Percentiles rank a stretch among this genome's conserved stretches.
These are phyloP conservation scores for Alexandromys fortis DNA, from an alignment of 2,113 vertebrate species.

Conservation along the genomic window DNA sequence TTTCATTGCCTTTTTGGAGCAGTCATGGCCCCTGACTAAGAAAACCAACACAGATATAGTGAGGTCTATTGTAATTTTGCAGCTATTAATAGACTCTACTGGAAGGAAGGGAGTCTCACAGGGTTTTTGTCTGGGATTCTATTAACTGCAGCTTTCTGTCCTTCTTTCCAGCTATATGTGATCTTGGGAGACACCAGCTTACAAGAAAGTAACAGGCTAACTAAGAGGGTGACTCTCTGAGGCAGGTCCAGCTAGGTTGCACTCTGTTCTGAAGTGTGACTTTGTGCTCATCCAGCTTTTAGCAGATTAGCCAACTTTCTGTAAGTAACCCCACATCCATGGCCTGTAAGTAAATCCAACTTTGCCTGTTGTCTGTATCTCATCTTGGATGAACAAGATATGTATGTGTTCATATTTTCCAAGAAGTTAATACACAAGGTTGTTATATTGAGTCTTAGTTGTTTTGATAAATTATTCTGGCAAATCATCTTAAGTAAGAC, in stretches of 20 bases:
- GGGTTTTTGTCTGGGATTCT: background rate
- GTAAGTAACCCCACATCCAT: background rate
- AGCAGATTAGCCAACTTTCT: background rate
- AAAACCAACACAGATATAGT: background rate
- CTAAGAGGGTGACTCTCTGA: too few species aligned
- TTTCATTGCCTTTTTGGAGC: background rate
- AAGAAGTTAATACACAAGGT: background rate
- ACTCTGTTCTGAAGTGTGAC: background rate
- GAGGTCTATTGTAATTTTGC: background rate
- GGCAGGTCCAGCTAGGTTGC: background rate
- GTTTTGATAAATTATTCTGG: background rate
- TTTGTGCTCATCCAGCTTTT: too few species aligned
- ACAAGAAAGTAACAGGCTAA: background rate
- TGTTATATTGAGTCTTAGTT: background rate
- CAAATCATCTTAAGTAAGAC: conserved; percentile 24
- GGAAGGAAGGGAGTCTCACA: background rate
- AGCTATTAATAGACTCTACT: background rate
- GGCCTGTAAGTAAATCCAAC: background rate
- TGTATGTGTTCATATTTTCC: background rate
- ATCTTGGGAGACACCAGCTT: background rate
- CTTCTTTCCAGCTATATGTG: background rate
- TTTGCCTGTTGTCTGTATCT: background rate
- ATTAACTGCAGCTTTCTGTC: background rate
- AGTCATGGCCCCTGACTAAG: background rate
- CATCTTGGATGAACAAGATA: background rate